Base-by-base conservation (phyloP, 2,113 vertebrate genomes). In the Mastomys coucha region DNA sequence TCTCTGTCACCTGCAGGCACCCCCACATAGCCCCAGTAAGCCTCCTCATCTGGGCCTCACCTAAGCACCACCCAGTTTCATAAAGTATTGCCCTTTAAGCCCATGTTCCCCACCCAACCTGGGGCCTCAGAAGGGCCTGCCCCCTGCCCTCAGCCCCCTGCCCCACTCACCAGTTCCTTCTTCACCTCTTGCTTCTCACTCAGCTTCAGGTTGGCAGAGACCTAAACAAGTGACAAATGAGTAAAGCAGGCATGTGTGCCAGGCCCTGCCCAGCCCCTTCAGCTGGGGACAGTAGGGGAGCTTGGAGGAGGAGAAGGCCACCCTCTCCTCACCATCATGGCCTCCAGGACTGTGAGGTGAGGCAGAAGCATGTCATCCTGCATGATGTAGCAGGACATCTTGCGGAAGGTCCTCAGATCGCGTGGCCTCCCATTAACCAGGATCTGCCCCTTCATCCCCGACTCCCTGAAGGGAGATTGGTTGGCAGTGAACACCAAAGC, bases 301-400 rank as follows among this genome's bases (percentile, higher is more conserved):
- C 0, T 11, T 24, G 42, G 42, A 70, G 39, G 49, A 60, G 19
- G 60, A 28, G 36, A 6, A 0, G 10, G 12, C 14, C 20, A 10
- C 1, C 33, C 51, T 26, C 26, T 60, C 0, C 99, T 99, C 98
- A 99, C 99, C 99, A 99, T 99, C 99, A 99, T 99, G 94, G 99
- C 99, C 96, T 99, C 99, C 92, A 99, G 98, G 20, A 99, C 99
- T 0, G 99, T 99, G 96, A 99, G 99, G 97, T 99, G 99, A 0
- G 99, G 99, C 98, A 99, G 98, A 72, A 99, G 98, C 99, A 99
- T 99, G 98, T 99, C 99, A 0, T 99, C 99, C 98, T 99, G 99
- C 99, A 99, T 99, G 98, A 99, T 99, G 98, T 99, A 99, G 97
- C 99, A 99, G 80, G 99, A 99, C 99, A 99, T 99, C 98, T 99